phyloP scores from a whole-genome alignment of 2,113 vertebrate genomes.

The Psittacara wagleri region DNA sequence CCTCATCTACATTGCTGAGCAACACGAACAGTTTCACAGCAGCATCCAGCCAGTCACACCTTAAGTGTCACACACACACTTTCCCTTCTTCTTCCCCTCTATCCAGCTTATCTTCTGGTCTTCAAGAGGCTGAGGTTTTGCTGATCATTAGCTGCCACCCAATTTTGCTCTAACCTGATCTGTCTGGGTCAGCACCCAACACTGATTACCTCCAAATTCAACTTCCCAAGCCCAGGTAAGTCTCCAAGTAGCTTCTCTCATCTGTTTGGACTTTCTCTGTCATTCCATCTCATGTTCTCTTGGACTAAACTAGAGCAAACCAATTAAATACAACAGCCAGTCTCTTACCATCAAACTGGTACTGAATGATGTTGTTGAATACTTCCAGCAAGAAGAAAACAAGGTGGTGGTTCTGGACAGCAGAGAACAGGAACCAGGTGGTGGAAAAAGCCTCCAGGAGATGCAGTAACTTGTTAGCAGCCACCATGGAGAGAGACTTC shows the following conservation, averaged over 20 bases:
- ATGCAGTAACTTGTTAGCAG: slow-evolving; percentile 95
- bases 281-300: background rate
- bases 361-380: slow-evolving; percentile 99
- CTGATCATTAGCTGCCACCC: background rate
- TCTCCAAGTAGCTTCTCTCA: background rate
- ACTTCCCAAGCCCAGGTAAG: background rate
- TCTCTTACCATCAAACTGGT: slow-evolving; percentile 94
- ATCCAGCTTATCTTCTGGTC: background rate
- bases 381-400: slow-evolving; percentile 97
- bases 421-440: slow-evolving; percentile 94
- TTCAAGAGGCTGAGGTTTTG: background rate
- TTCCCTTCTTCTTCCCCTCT: background rate
- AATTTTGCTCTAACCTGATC: background rate
- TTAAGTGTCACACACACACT: background rate
- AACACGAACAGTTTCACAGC: background rate
- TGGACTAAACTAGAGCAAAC: background rate
- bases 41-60: background rate
- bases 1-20: background rate
- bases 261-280: background rate
- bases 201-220: background rate
- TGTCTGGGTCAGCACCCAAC: background rate
- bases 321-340: background rate
- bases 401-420: slow-evolving; percentile 94
- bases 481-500: slow-evolving; percentile 98
- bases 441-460: slow-evolving; percentile 97